These are phyloP conservation scores for Chrysodeixis includens DNA, from an alignment of 2,888 invertebrate species.

Conservation along the genomic window DNA sequence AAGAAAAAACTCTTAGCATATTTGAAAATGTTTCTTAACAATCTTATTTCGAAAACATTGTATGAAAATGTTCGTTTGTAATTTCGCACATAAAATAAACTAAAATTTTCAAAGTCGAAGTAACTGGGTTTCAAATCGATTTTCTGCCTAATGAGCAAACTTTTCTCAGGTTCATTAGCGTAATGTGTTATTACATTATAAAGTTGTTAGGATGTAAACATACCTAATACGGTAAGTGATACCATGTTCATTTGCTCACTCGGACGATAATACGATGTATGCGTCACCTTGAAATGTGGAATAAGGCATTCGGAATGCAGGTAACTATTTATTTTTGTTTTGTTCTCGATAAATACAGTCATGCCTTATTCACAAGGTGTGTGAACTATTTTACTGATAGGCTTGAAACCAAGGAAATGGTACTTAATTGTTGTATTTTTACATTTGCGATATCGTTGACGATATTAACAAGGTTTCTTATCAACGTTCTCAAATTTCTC, in stretches of 20 bases:
- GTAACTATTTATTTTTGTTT: slow-evolving; percentile 14
- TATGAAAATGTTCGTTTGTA: too few relatives aligned
- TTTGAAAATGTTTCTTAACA: not conserved
- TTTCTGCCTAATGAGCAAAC: slow-evolving; percentile 2
- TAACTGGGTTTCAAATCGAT: not conserved
- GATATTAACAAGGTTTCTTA: not conserved
- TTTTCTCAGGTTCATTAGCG: not conserved
- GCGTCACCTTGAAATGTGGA: slow-evolving; percentile 24
- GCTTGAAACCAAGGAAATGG: not conserved
- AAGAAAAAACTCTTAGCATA: not conserved
- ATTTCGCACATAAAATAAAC: not conserved
- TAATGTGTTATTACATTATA: slow-evolving; percentile 22
- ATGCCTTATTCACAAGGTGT: slow-evolving; percentile 23
- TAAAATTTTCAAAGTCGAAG: not conserved
- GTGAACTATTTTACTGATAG: not conserved
- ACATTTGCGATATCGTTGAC: not conserved
- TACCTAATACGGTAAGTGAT: slow-evolving; percentile 8
- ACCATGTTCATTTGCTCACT: slow-evolving; percentile 15
- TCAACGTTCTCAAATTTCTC: not conserved
- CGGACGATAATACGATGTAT: not conserved
- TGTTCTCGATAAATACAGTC: slow-evolving; percentile 17
- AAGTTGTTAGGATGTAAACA: slow-evolving; percentile 12
- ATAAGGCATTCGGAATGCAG: slow-evolving; percentile 20
- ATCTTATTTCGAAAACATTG: too few relatives aligned
- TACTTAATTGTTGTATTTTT: not conserved